Percentiles rank a stretch among this genome's conserved stretches.
These are phyloP conservation scores for Sebastes kiyomatsui DNA, from an alignment of 2,797 vertebrate species.

Conservation along the genomic window DNA sequence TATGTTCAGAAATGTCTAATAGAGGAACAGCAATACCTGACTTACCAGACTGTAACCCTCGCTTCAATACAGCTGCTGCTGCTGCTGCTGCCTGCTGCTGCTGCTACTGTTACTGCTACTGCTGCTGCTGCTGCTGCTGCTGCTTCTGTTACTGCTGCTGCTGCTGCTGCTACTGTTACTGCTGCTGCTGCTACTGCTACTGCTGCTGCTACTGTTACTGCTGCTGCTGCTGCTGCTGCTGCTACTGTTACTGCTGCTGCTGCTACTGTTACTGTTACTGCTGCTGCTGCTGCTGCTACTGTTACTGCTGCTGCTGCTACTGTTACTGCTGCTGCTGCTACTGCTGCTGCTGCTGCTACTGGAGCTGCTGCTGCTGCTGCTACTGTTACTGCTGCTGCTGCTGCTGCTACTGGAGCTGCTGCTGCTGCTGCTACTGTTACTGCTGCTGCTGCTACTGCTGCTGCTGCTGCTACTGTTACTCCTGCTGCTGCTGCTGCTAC, in stretches of 20 bases:
- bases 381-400: rapidly evolving
- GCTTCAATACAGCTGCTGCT: not conserved
- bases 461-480: too few relatives aligned
- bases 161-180: too few relatives aligned
- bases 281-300: too few relatives aligned
- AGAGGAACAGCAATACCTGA: not conserved
- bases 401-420: rapidly evolving
- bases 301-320: rapidly evolving
- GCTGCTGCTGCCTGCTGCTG: too few relatives aligned
- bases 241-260: rapidly evolving
- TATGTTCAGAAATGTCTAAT: not conserved
- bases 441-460: rapidly evolving
- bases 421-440: rapidly evolving
- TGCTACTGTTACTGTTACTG: rapidly evolving
- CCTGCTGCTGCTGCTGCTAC: too few relatives aligned
- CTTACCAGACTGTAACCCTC: not conserved
- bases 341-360: rapidly evolving
- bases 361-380: rapidly evolving
- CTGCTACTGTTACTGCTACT: too few relatives aligned
- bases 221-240: rapidly evolving
- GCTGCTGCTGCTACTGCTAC: rapidly evolving
- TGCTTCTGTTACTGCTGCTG: rapidly evolving
- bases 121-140: too few relatives aligned
- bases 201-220: rapidly evolving
- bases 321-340: rapidly evolving